Base-by-base conservation (phyloP, 23 tunicate species). In the Styela clava region DNA sequence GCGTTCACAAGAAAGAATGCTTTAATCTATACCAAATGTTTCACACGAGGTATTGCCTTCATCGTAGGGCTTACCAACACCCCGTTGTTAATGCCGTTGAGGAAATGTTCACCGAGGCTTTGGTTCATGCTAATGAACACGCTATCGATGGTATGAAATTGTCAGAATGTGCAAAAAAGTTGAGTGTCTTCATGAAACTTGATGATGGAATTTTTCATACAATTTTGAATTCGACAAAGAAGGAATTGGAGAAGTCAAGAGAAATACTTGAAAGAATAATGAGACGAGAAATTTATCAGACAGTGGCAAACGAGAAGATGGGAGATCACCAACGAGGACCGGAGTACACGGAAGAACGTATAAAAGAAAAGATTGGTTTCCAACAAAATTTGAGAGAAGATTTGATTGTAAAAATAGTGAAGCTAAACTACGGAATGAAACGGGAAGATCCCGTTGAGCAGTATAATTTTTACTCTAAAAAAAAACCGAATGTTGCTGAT, bases 31-130 rank as follows among this genome's bases (percentile, higher is more conserved):
- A 89, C 33, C 85, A 78, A 3, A 84, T 89, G 95, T 89, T 89
- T 52, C 88, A 84, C 44, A 79, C 85, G 16, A 82, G 95, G 26
- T 44, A 62, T 81, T 68, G 31, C 34, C 74, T 89, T 82, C 95
- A 89, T 61, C 74, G 79, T 30, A 73, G 85, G 21, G 95, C 88
- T 20, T 89, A 89, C 69, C 95, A 89, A 69, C 95, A 89, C 64
- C 73, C 79, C 52, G 82, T 74, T 26, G 24, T 28, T 62, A 85
- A 69, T 1, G 78, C 88, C 2, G 61, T 89, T 19, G 95, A 83
- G 34, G 65, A 56, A 12, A 89, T 89, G 94, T 78, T 91, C 22
- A 83, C 91, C 78, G 97, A 91, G 78, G 97, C 97, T 2, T 24
- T 91, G 78, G 27, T 44, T 3, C 69, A 78, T 20, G 97, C 97